These are phyloP conservation scores for Allophyes oxyacanthae DNA, from an alignment of 2,888 invertebrate species.

Conservation along the genomic window DNA sequence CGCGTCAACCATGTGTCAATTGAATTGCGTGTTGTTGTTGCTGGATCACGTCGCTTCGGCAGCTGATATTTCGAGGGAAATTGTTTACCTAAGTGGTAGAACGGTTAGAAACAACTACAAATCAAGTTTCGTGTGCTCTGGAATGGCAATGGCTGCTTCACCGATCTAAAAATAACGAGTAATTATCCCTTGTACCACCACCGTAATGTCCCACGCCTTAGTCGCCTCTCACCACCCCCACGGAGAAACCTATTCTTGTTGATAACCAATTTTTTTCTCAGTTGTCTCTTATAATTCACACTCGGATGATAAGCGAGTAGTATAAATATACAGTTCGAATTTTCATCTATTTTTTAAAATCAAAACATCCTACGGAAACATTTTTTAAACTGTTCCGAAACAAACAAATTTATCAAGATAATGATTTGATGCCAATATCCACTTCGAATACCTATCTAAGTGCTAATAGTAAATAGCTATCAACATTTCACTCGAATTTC, in stretches of 20 bases:
- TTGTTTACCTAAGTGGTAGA: too few relatives aligned
- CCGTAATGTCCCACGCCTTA: conserved; percentile 3
- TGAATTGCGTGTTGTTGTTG: too few relatives aligned
- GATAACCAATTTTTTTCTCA: conserved; percentile 17
- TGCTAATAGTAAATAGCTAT: conserved; percentile 49
- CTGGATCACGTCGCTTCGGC: too few relatives aligned
- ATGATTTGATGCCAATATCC: conserved; percentile 41
- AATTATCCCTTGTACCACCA: too few relatives aligned
- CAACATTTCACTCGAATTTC: conserved; percentile 39
- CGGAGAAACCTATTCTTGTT: conserved; percentile 39
- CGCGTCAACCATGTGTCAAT: too few relatives aligned
- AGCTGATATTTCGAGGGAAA: too few relatives aligned
- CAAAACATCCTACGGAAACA: conserved; percentile 35
- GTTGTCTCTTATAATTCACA: conserved; percentile 30
- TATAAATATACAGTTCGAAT: conserved; percentile 13
- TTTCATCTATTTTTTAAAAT: conserved; percentile 26
- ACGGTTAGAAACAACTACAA: too few relatives aligned
- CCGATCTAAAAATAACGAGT: too few relatives aligned
- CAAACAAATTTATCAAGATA: conserved; percentile 42
- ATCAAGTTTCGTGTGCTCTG: too few relatives aligned
- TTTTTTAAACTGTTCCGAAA: conserved; percentile 31
- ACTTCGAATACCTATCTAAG: conserved; percentile 37
- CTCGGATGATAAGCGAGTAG: conserved; percentile 6
- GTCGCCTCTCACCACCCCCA: conserved; percentile 35
- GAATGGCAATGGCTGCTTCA: too few relatives aligned